Conservation (phyloP, 1,140 invertebrate species). For the Papilio polytes region DNA sequence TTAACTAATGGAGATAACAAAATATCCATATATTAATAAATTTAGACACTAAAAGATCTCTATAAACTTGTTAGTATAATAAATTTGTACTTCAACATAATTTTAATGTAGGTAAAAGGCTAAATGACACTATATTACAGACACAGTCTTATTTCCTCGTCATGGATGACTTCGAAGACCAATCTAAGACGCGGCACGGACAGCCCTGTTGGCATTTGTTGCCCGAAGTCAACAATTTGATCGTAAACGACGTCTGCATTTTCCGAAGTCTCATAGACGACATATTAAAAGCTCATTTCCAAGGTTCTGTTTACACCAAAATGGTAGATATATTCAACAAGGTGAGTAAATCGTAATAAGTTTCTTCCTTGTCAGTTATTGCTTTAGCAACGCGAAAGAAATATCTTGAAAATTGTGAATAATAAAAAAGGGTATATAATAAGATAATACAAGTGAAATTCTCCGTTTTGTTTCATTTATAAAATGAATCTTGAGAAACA, state of each 20-base stretch:
- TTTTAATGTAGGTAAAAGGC: neutral
- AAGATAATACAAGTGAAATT: too few relatives aligned
- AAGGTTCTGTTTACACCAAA: conserved; percentile 89
- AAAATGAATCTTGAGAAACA: too few relatives aligned
- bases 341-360: conserved; percentile 87
- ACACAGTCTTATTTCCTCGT: conserved; percentile 94
- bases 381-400: neutral
- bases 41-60: too few relatives aligned
- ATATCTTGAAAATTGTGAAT: too few relatives aligned
- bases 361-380: neutral
- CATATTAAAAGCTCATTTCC: conserved; percentile 90
- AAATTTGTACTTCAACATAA: conserved; percentile 85
- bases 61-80: too few relatives aligned
- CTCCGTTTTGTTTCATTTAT: too few relatives aligned
- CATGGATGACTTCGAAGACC: conserved; percentile 96
- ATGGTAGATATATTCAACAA: conserved; percentile 93
- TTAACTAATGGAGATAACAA: too few relatives aligned
- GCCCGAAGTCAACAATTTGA: conserved; percentile 90
- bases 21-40: too few relatives aligned
- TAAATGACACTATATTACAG: conserved; percentile 67
- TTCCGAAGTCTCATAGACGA: conserved; percentile 86
- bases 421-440: too few relatives aligned
- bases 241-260: conserved; percentile 92
- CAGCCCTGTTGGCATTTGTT: conserved; percentile 94
- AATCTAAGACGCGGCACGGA: conserved; percentile 91